Evolutionary conservation across 2,113 vertebrate genomes (phyloP).

Genomic region (Tragelaphus imberbis): DNA sequence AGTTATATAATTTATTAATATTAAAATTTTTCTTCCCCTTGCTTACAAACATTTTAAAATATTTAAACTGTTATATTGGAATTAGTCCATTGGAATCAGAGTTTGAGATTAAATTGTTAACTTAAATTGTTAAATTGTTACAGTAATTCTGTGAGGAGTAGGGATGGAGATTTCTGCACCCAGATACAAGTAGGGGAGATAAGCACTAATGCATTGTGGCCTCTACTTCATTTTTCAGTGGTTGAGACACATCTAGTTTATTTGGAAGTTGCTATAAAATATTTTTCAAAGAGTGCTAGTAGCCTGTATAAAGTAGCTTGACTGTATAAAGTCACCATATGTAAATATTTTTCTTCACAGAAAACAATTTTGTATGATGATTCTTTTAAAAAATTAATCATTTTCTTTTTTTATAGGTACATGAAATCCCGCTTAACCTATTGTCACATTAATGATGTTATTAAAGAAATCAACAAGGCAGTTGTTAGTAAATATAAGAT

Average conservation of each 20-base stretch:
- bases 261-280: neutral
- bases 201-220: neutral
- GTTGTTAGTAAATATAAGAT: constrained; percentile 89
- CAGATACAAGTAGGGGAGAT: neutral
- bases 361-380: constrained; percentile 4
- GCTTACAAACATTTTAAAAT: neutral
- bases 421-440: constrained; percentile 81
- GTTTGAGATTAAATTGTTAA: neutral
- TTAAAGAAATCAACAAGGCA: constrained; percentile 86
- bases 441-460: constrained; percentile 85
- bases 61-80: neutral
- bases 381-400: neutral
- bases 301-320: neutral
- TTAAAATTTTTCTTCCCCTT: neutral
- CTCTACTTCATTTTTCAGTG: neutral
- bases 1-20: neutral
- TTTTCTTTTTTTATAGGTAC: constrained; percentile 55
- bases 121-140: constrained; percentile 9
- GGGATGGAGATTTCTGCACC: neutral
- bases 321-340: neutral
- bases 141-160: neutral
- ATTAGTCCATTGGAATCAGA: constrained; percentile 3
- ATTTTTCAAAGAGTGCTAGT: neutral
- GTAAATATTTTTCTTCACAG: neutral
- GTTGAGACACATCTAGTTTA: neutral